A percentile compares a stretch with the other conserved stretches of the same genome.
These are phyloP conservation scores for Clitarchus hookeri DNA, from an alignment of 2,888 invertebrate species.

Conservation along the genomic window DNA sequence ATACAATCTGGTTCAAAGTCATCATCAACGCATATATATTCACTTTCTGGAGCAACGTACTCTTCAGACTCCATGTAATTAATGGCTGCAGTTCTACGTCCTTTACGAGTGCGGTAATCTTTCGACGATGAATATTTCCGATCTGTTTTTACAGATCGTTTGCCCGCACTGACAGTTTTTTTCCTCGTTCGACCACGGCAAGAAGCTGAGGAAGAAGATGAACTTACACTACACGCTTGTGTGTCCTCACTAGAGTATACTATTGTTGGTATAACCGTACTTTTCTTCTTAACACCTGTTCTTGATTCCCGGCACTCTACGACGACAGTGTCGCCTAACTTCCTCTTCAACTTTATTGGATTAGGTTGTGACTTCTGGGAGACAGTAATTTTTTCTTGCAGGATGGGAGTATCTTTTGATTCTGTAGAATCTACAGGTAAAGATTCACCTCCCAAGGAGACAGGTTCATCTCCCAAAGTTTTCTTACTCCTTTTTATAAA, in stretches of 20 bases:
- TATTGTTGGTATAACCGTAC: neutral
- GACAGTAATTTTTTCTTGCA: neutral
- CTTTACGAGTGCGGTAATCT: neutral
- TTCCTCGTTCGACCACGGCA: neutral
- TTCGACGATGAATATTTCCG: neutral
- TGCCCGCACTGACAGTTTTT: neutral
- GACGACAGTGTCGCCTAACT: neutral
- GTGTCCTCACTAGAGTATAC: neutral
- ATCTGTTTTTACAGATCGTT: neutral
- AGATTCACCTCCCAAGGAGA: neutral
- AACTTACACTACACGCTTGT: neutral
- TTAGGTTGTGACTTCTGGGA: neutral
- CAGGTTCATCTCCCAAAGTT: neutral
- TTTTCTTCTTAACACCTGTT: neutral
- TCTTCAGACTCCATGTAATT: neutral
- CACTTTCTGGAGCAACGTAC: neutral
- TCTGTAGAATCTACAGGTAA: neutral
- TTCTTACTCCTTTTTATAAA: neutral
- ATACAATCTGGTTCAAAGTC: neutral
- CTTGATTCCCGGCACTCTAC: neutral
- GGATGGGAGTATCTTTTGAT: neutral
- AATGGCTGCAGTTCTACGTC: neutral
- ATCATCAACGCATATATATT: neutral
- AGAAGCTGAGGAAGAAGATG: neutral
- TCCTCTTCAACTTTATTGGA: neutral